Percentiles rank a stretch among this genome's conserved stretches.
phyloP scores from a whole-genome alignment of 1,140 invertebrate species.

The Scaptomyza montana region DNA sequence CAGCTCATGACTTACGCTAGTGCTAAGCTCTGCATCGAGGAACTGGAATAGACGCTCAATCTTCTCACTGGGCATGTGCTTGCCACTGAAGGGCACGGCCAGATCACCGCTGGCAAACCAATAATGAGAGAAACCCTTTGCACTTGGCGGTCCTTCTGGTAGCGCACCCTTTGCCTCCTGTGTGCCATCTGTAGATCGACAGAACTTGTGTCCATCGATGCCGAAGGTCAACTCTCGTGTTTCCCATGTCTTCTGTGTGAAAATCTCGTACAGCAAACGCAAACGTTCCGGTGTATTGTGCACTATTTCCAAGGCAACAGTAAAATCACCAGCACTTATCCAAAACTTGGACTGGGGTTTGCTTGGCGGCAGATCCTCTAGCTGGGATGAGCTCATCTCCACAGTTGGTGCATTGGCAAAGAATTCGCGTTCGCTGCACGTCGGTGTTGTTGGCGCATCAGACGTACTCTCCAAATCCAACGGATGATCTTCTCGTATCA shows the following conservation, averaged over 20 bases:
- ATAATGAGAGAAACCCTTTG: conserved; percentile 69
- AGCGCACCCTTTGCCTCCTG: conserved; percentile 3
- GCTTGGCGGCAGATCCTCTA: conserved; percentile 24
- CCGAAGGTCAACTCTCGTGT: conserved; percentile 69
- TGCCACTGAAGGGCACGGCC: conserved; percentile 72
- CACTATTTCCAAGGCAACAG: conserved; percentile 59
- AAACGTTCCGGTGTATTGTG: conserved; percentile 58
- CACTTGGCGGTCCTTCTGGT: conserved; percentile 54
- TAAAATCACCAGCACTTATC: conserved; percentile 66
- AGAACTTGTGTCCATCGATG: conserved; percentile 72
- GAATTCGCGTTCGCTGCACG: conserved; percentile 59
- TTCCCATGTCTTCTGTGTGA: conserved; percentile 72
- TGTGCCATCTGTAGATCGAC: background rate
- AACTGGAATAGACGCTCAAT: conserved; percentile 68
- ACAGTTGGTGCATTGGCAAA: conserved; percentile 70
- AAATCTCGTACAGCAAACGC: conserved; percentile 71
- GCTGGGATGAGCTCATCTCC: conserved; percentile 57
- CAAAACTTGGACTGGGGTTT: conserved; percentile 64
- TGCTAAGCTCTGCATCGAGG: conserved; percentile 35
- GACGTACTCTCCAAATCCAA: conserved; percentile 50
- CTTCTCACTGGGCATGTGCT: conserved; percentile 56
- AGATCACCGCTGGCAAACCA: conserved; percentile 78
- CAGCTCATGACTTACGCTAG: conserved; percentile 28
- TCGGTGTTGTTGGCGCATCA: conserved; percentile 45
- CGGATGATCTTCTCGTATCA: conserved; percentile 74